Evolutionary conservation across 2,797 vertebrate species (phyloP).

Genomic region (Crocidura indochinensis): DNA sequence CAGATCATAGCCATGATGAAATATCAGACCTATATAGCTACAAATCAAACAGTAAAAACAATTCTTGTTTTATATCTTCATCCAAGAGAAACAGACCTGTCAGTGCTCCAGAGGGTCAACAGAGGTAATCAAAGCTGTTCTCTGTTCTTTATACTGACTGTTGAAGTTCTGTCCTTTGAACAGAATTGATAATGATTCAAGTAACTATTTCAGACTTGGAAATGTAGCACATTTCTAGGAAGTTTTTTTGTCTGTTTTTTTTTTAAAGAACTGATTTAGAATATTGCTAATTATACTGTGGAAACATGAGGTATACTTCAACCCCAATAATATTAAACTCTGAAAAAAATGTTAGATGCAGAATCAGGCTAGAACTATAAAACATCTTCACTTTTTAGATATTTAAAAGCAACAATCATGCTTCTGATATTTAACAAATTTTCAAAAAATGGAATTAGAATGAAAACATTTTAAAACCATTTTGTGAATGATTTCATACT

Average conservation of each 20-base stretch:
- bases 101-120: conserved; percentile 87
- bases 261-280: conserved; percentile 69
- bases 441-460: conserved; percentile 62
- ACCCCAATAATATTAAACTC: conserved; percentile 35
- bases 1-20: conserved; percentile 86
- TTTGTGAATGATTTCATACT: conserved; percentile 62
- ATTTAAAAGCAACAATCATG: conserved; percentile 43
- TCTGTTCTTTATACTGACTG: conserved; percentile 82
- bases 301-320: conserved; percentile 28
- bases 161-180: conserved; percentile 79
- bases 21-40: conserved; percentile 84
- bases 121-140: conserved; percentile 90
- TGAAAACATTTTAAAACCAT: conserved; percentile 42
- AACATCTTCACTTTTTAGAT: conserved; percentile 3
- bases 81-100: conserved; percentile 88
- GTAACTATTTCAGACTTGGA: conserved; percentile 79
- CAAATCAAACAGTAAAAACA: conserved; percentile 87
- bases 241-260: conserved; percentile 68
- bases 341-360: conserved; percentile 27
- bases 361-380: neutral
- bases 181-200: conserved; percentile 78
- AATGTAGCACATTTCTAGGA: conserved; percentile 55
- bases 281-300: conserved; percentile 62
- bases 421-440: conserved; percentile 64
- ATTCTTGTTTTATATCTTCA: conserved; percentile 84